Evolutionary conservation across 2,888 invertebrate species (phyloP).

Genomic region (Diadegma fenestrale): DNA sequence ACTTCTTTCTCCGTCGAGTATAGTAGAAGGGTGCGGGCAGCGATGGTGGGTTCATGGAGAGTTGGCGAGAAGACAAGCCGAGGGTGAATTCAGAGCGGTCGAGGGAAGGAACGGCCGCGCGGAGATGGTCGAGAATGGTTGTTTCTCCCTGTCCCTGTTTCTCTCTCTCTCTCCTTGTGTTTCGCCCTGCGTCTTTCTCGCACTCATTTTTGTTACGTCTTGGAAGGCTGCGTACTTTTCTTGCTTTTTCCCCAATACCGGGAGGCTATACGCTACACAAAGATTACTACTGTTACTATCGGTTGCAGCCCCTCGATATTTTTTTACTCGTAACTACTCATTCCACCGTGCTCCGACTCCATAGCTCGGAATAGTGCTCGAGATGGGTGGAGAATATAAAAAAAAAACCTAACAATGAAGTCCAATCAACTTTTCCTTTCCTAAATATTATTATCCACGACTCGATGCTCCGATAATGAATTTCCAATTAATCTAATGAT

Average conservation of each 20-base stretch:
- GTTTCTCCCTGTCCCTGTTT: conserved; percentile 28
- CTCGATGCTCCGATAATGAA: background rate
- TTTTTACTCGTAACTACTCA: conserved; percentile 29
- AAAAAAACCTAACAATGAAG: conserved; percentile 21
- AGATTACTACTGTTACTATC: conserved; percentile 37
- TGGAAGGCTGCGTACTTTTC: conserved; percentile 50
- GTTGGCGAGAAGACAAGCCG: conserved; percentile 47
- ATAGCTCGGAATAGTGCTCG: background rate
- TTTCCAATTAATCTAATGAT: conserved; percentile 16
- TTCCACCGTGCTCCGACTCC: conserved; percentile 6
- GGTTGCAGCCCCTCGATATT: conserved; percentile 34
- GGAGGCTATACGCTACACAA: conserved; percentile 24
- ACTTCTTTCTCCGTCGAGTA: conserved; percentile 78
- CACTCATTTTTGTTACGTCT: conserved; percentile 26
- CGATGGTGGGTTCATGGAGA: conserved; percentile 53
- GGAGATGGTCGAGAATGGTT: conserved; percentile 56
- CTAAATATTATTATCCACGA: conserved; percentile 14
- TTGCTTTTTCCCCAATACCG: conserved; percentile 38
- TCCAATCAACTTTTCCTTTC: background rate
- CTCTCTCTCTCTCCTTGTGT: conserved; percentile 21
- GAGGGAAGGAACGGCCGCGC: conserved; percentile 34
- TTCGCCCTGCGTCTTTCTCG: conserved; percentile 13
- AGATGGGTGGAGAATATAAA: conserved; percentile 26
- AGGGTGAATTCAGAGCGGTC: conserved; percentile 61
- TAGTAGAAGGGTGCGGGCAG: conserved; percentile 67